Evolutionary conservation across 2,888 invertebrate genomes (phyloP), one percentile per base, ranked within the genome.

Genomic region (Drosophila dives): DNA sequence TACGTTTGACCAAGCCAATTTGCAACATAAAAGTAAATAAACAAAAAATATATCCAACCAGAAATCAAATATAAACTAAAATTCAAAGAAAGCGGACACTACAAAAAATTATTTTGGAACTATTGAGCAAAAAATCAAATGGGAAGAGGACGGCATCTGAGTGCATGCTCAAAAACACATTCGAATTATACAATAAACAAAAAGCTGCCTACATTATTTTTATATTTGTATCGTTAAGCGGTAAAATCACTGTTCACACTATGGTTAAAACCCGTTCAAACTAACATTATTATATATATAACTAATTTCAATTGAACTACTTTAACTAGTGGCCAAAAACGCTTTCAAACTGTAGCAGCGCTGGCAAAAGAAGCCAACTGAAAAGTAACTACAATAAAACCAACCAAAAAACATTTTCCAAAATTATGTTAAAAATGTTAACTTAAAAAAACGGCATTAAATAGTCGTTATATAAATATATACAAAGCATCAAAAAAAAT

Each of bases 401-500:
- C 45, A 40, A 53, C 42, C 15, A 61, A 29, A 29, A 49, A 40
- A 45, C 61, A 75, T 59, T 42, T 10, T 26, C 7, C 6, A 49
- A 45, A 60, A 55, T 26, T n/a, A 51, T 17, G 12, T 36, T n/a
- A 68, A 23, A 8, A 23, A 23, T 15, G 15, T 15, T 15, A 45
- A 58, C 29, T 34, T 12, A 68, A 62, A 62, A 42, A 49, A 64
- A 40, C 7, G 40, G 23, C 54, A 42, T 48, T 38, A 48, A 36
- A 26, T 33, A 55, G 29, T 70, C 20, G 36, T 61, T 58, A 64
- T 60, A 53, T 69, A 65, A 68, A 56, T 78, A 76, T 86, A 69
- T 75, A 75, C 67, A 64, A 45, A 89, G 86, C 84, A 80, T 64
- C 61, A 65, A 23, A 60, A 54, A 61, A 63, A 75, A 71, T 38